Conservation (phyloP, 2,113 vertebrate species). For the Pelobates fuscus region DNA sequence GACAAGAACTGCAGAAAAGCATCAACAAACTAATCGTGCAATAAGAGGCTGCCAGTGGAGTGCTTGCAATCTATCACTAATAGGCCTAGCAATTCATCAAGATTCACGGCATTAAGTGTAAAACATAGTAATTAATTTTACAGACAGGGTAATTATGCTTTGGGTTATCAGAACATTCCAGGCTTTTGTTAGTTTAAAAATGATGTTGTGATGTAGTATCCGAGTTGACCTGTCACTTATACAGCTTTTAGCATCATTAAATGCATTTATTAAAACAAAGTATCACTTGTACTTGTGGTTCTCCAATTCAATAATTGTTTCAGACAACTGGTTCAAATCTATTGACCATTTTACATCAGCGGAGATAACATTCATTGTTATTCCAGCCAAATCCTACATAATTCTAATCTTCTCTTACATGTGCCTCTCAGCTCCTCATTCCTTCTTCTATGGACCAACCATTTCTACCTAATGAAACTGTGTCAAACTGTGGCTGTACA, state of each 20-base stretch:
- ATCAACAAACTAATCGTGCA: conserved; percentile 45
- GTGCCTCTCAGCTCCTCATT: too few species aligned
- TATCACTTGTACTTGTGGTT: too few species aligned
- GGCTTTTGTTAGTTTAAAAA: conserved; percentile 46
- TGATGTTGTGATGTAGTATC: conserved; percentile 28
- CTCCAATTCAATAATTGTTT: too few species aligned
- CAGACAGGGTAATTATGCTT: conserved; percentile 46
- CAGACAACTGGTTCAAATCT: too few species aligned
- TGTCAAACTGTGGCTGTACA: too few species aligned
- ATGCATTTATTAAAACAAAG: too few species aligned
- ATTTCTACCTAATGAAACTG: too few species aligned
- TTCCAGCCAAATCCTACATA: too few species aligned
- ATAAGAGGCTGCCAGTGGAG: conserved; percentile 34
- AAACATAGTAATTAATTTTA: conserved; percentile 49
- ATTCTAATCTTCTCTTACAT: too few species aligned
- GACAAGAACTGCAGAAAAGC: conserved; percentile 38
- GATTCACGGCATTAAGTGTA: conserved; percentile 34
- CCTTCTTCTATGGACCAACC: too few species aligned
- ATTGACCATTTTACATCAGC: too few species aligned
- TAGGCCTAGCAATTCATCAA: conserved; percentile 37
- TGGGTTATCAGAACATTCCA: conserved; percentile 45
- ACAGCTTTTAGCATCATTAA: background rate
- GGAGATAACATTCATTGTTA: too few species aligned
- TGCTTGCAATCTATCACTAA: conserved; percentile 38
- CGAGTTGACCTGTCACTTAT: conserved; percentile 3